Conservation (phyloP, 2,797 vertebrate species). For the Rhabdomys pumilio region DNA sequence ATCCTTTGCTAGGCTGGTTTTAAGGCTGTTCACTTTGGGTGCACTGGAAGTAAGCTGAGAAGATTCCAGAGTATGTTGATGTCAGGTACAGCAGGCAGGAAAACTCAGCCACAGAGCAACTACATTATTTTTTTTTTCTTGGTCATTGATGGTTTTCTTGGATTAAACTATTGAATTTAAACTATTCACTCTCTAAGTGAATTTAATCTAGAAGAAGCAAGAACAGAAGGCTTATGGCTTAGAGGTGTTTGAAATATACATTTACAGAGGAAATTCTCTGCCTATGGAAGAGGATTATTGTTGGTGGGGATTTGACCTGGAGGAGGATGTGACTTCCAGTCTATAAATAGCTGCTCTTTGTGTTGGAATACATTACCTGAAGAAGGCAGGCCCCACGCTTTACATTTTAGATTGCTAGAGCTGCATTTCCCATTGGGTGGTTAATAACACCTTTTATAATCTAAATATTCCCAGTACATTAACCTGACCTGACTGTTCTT, state of each 20-base stretch:
- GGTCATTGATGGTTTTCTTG: background rate
- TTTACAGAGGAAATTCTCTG: slow-evolving; percentile 40
- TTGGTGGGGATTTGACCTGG: slow-evolving; percentile 45
- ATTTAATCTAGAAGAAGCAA: slow-evolving; percentile 28
- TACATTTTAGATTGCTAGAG: slow-evolving; percentile 59
- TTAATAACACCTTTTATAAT: slow-evolving; percentile 66
- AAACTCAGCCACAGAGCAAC: slow-evolving; percentile 8
- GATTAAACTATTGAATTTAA: slow-evolving; percentile 15
- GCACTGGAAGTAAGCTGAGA: background rate
- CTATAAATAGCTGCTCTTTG: slow-evolving; percentile 75
- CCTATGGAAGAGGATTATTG: slow-evolving; percentile 39
- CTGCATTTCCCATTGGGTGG: slow-evolving; percentile 66
- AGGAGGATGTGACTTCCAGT: slow-evolving; percentile 2
- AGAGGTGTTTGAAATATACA: slow-evolving; percentile 44
- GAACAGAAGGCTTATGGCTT: slow-evolving; percentile 14
- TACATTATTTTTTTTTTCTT: background rate
- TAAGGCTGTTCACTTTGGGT: background rate
- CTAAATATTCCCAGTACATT: slow-evolving; percentile 48
- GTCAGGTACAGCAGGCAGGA: background rate
- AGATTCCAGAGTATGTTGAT: background rate
- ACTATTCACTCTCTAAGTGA: background rate
- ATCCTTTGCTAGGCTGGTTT: background rate
- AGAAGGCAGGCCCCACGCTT: slow-evolving; percentile 51
- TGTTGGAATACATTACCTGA: slow-evolving; percentile 66
- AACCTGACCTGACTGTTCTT: slow-evolving; percentile 67